Base-by-base conservation (phyloP, 2,888 invertebrate species). In the Sphaerophoria taeniata region DNA sequence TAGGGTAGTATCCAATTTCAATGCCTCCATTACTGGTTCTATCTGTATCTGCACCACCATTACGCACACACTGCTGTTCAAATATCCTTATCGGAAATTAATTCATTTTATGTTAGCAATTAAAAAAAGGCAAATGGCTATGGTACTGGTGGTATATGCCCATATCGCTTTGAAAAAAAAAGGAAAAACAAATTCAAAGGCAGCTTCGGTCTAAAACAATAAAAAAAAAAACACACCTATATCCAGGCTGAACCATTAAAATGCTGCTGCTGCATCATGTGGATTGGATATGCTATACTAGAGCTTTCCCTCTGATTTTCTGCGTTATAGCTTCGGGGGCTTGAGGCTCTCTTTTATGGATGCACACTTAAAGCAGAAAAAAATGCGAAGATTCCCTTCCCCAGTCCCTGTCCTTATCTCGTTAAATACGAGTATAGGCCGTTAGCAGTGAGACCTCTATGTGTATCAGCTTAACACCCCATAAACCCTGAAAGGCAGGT, bases 21-120 rank as follows among this genome's bases (percentile, higher is more conserved):
- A 69, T 73, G 51, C 31, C n/a, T 43, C 56, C 67, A 67, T 67
- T 67, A 67, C 51, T 36, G n/a, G n/a, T 24, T 33, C 11, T 53
- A 33, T 55, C 58, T 61, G 31, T 63, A 31, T 72, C 56, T 65
- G 43, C 53, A 49, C 55, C 72, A 49, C 72, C 76, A 77, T 72
- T 67, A 74, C 69, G 67, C 47, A 51, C 82, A 69, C 72, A 69
- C 24, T 24, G 24, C 72, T 85, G 84, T 76, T 72, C 80, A 73
- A 85, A 80, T 61, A 85, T 80, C 80, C 84, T 85, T 85, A 85
- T 85, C 84, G 80, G 80, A 80, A 85, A 85, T 85, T 85, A 80
- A 80, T 85, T 80, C 80, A 56, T 76, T 85, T 85, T 76, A 80
- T 80, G 80, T 80, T 56, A 80, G 76, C 84, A 85, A 80, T 80